Percentiles rank a stretch among this genome's conserved stretches.
These are phyloP conservation scores for Pogonocichla stellata DNA, from an alignment of 2,113 vertebrate genomes.

Conservation along the genomic window DNA sequence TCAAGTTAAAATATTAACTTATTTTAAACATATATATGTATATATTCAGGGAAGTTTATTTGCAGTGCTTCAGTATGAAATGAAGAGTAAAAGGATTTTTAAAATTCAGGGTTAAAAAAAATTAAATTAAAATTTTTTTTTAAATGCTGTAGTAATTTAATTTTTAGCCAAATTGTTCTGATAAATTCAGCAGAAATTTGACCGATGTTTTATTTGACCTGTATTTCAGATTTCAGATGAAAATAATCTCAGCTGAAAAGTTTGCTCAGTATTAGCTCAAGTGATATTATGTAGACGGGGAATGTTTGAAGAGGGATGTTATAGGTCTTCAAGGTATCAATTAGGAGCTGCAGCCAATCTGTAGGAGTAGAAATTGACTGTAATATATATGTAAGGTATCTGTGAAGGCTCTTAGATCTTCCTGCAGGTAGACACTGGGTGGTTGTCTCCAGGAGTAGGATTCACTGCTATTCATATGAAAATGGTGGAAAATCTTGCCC, in stretches of 20 bases:
- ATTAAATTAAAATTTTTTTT: no score
- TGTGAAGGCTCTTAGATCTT: neutral
- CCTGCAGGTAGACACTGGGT: neutral
- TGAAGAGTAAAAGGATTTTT: neutral
- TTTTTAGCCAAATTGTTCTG: neutral
- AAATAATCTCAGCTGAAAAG: neutral
- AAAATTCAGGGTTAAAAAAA: neutral
- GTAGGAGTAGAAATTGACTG: neutral
- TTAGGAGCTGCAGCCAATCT: neutral
- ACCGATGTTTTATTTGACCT: neutral
- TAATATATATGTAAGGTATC: neutral
- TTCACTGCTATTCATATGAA: conserved; percentile 46
- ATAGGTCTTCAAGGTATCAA: neutral
- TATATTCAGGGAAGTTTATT: neutral
- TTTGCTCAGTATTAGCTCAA: neutral
- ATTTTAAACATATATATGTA: neutral
- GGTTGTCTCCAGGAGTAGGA: neutral
- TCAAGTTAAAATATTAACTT: neutral
- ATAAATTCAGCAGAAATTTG: neutral
- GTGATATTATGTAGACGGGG: neutral
- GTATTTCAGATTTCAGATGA: neutral
- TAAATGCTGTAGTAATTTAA: neutral
- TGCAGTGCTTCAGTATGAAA: neutral
- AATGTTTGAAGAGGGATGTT: neutral
- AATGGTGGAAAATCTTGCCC: conserved; percentile 55